Evolutionary conservation across 2,113 vertebrate species (phyloP).

Genomic region (Tichodroma muraria): DNA sequence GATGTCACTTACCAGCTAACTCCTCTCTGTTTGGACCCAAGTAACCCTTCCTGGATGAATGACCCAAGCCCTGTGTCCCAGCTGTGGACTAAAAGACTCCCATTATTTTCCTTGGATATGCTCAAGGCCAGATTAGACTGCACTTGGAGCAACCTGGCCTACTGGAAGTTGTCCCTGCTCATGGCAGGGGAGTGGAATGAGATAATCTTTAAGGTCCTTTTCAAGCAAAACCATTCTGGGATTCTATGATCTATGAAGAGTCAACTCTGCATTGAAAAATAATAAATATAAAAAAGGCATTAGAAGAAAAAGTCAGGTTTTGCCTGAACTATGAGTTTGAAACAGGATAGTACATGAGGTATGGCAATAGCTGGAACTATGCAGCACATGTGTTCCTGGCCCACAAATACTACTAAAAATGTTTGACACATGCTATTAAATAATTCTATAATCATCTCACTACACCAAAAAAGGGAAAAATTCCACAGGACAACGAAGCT

Average conservation of each 20-base stretch:
- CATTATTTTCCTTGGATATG: background rate
- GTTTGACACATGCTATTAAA: background rate
- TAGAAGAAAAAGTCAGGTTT: background rate
- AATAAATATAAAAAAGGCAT: background rate
- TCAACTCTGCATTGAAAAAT: background rate
- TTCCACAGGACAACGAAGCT: background rate
- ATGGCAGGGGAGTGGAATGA: background rate
- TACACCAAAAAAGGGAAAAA: background rate
- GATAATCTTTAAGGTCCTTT: background rate
- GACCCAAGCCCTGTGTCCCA: rapidly evolving
- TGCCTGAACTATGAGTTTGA: background rate
- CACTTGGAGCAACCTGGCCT: background rate
- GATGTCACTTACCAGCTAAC: background rate
- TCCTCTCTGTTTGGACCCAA: background rate
- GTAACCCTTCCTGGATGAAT: background rate
- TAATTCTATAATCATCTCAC: background rate
- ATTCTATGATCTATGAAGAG: background rate
- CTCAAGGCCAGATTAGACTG: no score
- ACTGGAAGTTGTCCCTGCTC: background rate
- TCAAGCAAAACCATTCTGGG: background rate
- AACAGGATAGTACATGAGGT: background rate
- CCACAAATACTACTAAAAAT: background rate
- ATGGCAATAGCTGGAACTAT: background rate
- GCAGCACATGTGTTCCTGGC: background rate
- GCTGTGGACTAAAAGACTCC: background rate